These are phyloP conservation scores for Stomorhina lunata DNA, from an alignment of 2,888 invertebrate species.

Conservation along the genomic window DNA sequence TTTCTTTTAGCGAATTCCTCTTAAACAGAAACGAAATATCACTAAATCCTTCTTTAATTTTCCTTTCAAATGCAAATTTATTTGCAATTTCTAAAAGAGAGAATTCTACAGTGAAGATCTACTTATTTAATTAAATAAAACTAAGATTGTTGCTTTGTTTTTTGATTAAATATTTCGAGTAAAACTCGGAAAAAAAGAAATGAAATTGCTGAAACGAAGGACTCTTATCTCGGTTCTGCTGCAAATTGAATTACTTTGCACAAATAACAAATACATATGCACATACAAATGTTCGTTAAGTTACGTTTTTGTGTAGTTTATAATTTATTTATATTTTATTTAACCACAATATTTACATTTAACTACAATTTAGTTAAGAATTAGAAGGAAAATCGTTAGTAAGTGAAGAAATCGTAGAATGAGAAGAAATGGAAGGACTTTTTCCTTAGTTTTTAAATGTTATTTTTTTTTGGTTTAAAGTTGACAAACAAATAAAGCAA, in stretches of 20 bases:
- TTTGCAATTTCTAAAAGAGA: background rate
- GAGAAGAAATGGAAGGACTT: background rate
- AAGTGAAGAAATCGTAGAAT: background rate
- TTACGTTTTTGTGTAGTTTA: background rate
- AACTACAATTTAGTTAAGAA: slow-evolving; percentile 34
- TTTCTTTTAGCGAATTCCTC: background rate
- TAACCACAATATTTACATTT: slow-evolving; percentile 46
- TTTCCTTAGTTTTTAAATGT: background rate
- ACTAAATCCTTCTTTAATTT: background rate
- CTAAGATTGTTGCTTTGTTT: background rate
- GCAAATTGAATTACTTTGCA: slow-evolving; percentile 28
- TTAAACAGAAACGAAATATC: background rate
- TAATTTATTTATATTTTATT: slow-evolving; percentile 40
- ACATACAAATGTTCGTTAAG: too few species aligned
- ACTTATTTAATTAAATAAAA: slow-evolving; percentile 8
- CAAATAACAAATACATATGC: background rate
- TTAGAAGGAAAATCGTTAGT: background rate
- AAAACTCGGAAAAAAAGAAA: background rate
- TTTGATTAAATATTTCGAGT: slow-evolving; percentile 14
- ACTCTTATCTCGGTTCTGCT: background rate
- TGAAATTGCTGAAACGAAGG: too few species aligned
- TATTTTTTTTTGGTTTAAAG: background rate
- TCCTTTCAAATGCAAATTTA: background rate
- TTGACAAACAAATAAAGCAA: slow-evolving; percentile 30
- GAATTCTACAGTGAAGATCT: background rate